These are phyloP conservation scores for Agelaius phoeniceus DNA, from an alignment of 2,113 vertebrate species.

Conservation along the genomic window DNA sequence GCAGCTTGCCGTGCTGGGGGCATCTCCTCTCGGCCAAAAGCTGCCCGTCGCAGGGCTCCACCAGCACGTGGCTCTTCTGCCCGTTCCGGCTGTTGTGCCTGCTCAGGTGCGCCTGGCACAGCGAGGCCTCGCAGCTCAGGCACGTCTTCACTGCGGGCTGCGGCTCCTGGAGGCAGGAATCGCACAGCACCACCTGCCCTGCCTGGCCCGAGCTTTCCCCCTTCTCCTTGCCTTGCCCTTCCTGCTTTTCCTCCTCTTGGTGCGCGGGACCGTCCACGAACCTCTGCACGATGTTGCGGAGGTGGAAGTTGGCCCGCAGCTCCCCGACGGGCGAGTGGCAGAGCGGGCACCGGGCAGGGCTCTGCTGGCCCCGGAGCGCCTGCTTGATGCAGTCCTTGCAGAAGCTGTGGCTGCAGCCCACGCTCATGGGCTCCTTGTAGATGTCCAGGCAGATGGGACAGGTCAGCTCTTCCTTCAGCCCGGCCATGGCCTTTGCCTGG, in stretches of 20 bases:
- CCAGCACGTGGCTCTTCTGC: constrained; percentile 72
- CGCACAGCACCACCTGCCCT: constrained; percentile 66
- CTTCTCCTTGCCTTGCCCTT: fast-evolving
- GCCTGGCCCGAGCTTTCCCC: background rate
- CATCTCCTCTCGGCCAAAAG: constrained; percentile 80
- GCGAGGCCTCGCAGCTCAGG: constrained; percentile 79
- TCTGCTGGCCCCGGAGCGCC: fast-evolving
- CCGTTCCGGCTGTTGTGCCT: constrained; percentile 66
- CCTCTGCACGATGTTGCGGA: constrained; percentile 68
- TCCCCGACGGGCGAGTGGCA: background rate
- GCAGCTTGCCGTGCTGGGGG: constrained; percentile 78
- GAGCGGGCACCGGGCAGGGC: constrained; percentile 60
- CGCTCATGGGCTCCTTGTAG: background rate
- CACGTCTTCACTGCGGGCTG: constrained; percentile 70
- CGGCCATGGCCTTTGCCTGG: fast-evolving
- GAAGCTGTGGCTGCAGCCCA: background rate
- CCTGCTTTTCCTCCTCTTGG: fast-evolving
- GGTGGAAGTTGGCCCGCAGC: constrained; percentile 74
- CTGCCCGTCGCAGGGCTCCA: constrained; percentile 67
- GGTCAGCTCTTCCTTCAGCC: background rate
- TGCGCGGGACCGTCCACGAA: background rate
- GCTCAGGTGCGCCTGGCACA: constrained; percentile 83
- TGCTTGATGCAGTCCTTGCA: background rate
- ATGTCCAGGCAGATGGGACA: constrained; percentile 1
- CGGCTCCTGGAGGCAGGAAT: constrained; percentile 74